Evolutionary conservation across 2,113 vertebrate genomes (phyloP).

Genomic region (Physeter macrocephalus): DNA sequence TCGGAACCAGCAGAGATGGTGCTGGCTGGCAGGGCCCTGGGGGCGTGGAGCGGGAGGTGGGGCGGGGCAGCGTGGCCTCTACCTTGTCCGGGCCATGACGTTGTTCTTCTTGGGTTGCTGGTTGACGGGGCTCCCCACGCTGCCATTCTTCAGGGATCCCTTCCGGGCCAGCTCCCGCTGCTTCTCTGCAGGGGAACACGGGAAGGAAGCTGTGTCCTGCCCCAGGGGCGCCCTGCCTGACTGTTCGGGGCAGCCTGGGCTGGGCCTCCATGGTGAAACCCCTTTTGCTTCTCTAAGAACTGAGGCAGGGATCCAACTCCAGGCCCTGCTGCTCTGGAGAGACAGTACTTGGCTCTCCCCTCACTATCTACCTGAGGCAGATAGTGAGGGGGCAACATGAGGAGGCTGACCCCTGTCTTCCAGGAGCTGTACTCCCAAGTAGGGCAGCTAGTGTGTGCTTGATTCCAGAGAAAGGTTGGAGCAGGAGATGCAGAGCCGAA

Average conservation of each 20-base stretch:
- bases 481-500: not conserved
- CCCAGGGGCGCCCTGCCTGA: not conserved
- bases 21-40: not conserved
- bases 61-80: constrained; percentile 41
- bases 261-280: not conserved
- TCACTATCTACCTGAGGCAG: not conserved
- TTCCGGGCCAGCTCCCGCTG: constrained; percentile 96
- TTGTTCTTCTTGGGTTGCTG: constrained; percentile 99
- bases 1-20: not conserved
- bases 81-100: constrained; percentile 98
- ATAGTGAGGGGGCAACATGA: not conserved
- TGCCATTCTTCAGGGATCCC: constrained; percentile 95
- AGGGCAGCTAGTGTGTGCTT: not conserved
- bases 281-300: not conserved
- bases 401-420: not conserved
- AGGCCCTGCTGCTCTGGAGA: not conserved
- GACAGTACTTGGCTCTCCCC: not conserved
- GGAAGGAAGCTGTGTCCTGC: constrained; percentile 63
- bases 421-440: not conserved
- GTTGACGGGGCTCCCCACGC: constrained; percentile 94
- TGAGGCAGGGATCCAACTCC: not conserved
- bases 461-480: constrained; percentile 1
- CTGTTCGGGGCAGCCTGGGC: not conserved
- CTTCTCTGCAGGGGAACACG: constrained; percentile 88
- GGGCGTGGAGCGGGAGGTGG: not conserved